Evolutionary conservation across 2,888 invertebrate genomes (phyloP), one percentile per base, ranked within the genome.

Genomic region (Atrina japonica): DNA sequence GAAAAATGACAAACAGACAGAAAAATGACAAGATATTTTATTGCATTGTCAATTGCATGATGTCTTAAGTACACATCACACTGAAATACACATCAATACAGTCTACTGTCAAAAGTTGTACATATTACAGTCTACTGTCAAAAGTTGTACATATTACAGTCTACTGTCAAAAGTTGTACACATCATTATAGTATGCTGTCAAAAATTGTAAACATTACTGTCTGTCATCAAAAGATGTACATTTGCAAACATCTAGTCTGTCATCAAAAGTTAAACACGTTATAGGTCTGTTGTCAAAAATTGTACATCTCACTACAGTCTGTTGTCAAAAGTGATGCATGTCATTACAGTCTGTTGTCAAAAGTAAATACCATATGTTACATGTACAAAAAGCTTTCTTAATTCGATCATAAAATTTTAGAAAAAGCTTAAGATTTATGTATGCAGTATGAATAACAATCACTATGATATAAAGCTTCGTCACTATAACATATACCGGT

Each of bases 31-130:
- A 35, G 35, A 53, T 45, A 61, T 40, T 65, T 65, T 65, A 65
- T 65, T 65, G 65, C 65, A 65, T 65, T 65, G 65, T 35, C 55
- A 65, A 65, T 55, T 65, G 65, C 65, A 55, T 47, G 56, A 65
- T 35, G 35, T 11, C 35, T 35, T 35, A 35, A 7, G 11, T 35
- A 35, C 35, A 35, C 35, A 35, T 35, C 35, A 21, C 7, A 47
- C 47, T 6, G 16, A 14, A n/a, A n/a, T n/a, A n/a, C n/a, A n/a
- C 18, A 23, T 59, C 14, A 21, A 55, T 23, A 65, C 2, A 43
- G 43, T 30, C 45, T 53, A 45, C 30, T 55, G 35, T 55, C 56
- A 56, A 21, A 41, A 40, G 41, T 59, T 23, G 41, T 40, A 43
- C 27, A 27, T 43, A 18, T 23, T 35, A 55, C 25, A 65, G 43